Evolutionary conservation across 2,797 vertebrate species (phyloP).

Genomic region (Schizopygopsis pylzovi): DNA sequence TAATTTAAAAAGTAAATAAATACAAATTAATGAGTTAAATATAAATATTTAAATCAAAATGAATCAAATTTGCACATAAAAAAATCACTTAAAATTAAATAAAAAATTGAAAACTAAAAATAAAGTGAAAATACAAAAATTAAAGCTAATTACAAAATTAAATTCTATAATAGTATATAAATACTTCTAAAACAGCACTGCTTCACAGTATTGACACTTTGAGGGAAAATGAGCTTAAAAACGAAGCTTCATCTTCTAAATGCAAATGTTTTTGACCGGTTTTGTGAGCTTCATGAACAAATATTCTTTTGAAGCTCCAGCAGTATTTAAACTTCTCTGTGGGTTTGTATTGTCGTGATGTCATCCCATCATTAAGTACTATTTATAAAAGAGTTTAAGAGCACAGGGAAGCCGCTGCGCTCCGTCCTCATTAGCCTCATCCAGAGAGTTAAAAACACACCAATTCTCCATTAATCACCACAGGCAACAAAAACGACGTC

Average conservation of each 20-base stretch:
- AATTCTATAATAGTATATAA: background rate
- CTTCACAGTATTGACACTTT: background rate
- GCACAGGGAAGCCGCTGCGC: background rate
- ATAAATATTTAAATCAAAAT: background rate
- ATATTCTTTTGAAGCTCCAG: conserved; percentile 1
- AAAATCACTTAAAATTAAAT: background rate
- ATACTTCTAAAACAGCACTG: background rate
- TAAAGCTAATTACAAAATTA: background rate
- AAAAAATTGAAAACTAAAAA: background rate
- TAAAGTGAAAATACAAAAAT: background rate
- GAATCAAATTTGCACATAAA: background rate
- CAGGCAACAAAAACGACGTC: background rate
- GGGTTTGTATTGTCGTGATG: background rate
- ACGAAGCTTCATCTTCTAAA: background rate
- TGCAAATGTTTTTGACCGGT: background rate
- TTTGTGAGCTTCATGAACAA: conserved; percentile 16
- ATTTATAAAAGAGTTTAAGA: conserved; percentile 4
- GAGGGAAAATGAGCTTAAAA: background rate
- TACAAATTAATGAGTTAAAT: background rate
- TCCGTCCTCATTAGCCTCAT: background rate
- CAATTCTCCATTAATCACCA: background rate
- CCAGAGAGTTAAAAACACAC: conserved; percentile 8
- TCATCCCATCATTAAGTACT: background rate
- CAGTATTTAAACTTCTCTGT: background rate
- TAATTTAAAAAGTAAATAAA: background rate